These are phyloP conservation scores for Dicerorhinus sumatrensis DNA, from an alignment of 2,113 vertebrate species.

Conservation along the genomic window DNA sequence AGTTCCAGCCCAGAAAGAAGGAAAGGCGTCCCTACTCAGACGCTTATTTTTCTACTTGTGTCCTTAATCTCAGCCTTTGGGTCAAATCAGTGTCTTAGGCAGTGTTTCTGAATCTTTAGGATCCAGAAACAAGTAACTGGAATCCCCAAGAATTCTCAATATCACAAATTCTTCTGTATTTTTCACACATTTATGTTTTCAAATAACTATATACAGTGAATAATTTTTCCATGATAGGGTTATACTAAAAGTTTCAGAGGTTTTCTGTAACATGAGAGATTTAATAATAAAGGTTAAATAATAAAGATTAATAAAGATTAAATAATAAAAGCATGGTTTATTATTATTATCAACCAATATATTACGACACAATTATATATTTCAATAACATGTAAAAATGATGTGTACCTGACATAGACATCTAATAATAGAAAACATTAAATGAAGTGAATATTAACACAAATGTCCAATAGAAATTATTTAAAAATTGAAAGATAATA, in stretches of 20 bases:
- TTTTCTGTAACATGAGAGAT: slow-evolving; percentile 1
- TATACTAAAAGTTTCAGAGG: not conserved
- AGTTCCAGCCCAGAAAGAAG: not conserved
- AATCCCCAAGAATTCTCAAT: not conserved
- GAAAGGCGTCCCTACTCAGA: not conserved
- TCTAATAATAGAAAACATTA: not conserved
- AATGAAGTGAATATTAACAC: not conserved
- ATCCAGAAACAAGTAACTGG: not conserved
- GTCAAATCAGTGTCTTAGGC: not conserved
- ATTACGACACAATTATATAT: not conserved
- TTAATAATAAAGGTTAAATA: not conserved
- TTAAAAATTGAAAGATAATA: not conserved
- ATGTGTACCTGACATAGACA: not conserved
- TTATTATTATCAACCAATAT: not conserved
- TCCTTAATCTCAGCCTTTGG: not conserved
- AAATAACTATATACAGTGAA: not conserved
- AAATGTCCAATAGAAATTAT: not conserved
- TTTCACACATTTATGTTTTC: not conserved
- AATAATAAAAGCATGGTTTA: not conserved
- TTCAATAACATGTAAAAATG: not conserved
- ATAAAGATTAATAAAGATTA: not conserved
- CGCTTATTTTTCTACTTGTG: not conserved
- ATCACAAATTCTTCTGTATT: not conserved
- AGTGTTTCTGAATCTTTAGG: not conserved
- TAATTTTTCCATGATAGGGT: not conserved